Conservation (phyloP, 1,140 invertebrate genomes). For the Nasonia giraulti region DNA sequence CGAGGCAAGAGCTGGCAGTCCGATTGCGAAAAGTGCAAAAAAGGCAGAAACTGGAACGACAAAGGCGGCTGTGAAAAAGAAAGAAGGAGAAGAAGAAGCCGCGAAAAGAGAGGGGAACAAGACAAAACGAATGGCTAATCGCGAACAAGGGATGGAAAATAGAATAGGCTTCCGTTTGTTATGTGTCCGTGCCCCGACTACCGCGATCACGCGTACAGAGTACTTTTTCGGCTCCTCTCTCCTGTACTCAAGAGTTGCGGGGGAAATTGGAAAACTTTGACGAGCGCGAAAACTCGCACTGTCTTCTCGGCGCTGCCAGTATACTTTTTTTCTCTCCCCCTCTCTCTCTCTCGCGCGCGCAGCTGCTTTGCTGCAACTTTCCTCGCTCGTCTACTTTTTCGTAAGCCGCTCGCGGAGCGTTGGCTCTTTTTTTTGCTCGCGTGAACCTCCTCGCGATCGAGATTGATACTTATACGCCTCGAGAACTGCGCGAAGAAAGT, state of each 20-base stretch:
- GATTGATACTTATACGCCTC: conserved; percentile 24
- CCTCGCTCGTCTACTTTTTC: background rate
- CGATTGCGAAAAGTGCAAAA: conserved; percentile 7
- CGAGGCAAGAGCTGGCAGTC: too few relatives aligned
- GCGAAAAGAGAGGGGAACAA: background rate
- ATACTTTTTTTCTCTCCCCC: background rate
- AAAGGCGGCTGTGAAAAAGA: background rate
- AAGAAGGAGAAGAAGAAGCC: background rate
- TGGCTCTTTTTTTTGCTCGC: too few relatives aligned
- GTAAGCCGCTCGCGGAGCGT: background rate
- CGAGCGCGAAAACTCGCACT: conserved; percentile 25
- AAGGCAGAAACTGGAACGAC: conserved; percentile 3
- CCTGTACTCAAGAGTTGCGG: conserved; percentile 27
- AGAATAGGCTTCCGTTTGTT: conserved; percentile 56
- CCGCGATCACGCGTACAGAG: conserved; percentile 49
- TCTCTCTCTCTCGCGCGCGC: background rate
- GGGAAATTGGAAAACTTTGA: conserved; percentile 66
- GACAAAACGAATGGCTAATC: conserved; percentile 36
- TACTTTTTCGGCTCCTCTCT: conserved; percentile 48
- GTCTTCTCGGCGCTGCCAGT: conserved; percentile 26
- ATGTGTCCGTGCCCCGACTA: conserved; percentile 55
- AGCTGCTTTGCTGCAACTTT: background rate
- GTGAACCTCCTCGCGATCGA: background rate
- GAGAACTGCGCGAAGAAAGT: background rate
- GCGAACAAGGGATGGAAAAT: conserved; percentile 49